Percentiles rank a stretch among this genome's conserved stretches.
Evolutionary conservation across 2,113 vertebrate species (phyloP).

Genomic region (Megalops atlanticus): DNA sequence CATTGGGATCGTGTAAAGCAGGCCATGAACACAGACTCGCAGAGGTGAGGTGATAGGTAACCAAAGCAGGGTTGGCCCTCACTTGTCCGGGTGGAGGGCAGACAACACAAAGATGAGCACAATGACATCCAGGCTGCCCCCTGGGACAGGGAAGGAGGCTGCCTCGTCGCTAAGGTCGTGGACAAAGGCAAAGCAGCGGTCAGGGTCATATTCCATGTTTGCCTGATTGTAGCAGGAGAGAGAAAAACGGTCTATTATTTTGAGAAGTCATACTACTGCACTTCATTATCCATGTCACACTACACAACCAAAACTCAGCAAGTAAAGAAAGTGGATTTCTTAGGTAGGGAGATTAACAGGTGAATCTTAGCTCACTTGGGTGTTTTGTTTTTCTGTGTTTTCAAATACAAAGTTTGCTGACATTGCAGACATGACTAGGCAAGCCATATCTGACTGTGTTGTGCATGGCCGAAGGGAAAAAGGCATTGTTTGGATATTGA

Average conservation of each 20-base stretch:
- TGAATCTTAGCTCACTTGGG: too few relatives aligned
- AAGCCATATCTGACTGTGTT: too few relatives aligned
- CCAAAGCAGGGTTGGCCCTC: neutral
- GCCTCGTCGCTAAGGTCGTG: slow-evolving; percentile 83
- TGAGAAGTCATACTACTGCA: neutral
- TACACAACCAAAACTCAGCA: too few relatives aligned
- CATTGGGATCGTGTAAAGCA: too few relatives aligned
- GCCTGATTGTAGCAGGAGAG: slow-evolving; percentile 63
- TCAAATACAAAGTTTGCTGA: too few relatives aligned
- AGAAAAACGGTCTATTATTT: too few relatives aligned
- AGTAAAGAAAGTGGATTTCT: neutral
- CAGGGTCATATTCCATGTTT: slow-evolving; percentile 80
- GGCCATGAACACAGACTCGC: too few relatives aligned
- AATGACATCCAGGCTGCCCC: slow-evolving; percentile 81
- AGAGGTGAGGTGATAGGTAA: too few relatives aligned
- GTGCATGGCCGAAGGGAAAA: neutral
- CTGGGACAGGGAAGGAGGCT: slow-evolving; percentile 79
- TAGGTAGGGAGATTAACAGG: too few relatives aligned
- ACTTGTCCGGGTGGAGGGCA: neutral
- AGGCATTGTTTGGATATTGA: neutral
- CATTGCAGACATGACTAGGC: too few relatives aligned
- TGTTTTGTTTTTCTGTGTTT: too few relatives aligned
- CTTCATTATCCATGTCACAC: neutral
- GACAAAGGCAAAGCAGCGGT: slow-evolving; percentile 89
- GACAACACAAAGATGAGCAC: slow-evolving; percentile 96